Evolutionary conservation across 2,888 invertebrate genomes (phyloP).

Genomic region (Orthonevra nobilis): DNA sequence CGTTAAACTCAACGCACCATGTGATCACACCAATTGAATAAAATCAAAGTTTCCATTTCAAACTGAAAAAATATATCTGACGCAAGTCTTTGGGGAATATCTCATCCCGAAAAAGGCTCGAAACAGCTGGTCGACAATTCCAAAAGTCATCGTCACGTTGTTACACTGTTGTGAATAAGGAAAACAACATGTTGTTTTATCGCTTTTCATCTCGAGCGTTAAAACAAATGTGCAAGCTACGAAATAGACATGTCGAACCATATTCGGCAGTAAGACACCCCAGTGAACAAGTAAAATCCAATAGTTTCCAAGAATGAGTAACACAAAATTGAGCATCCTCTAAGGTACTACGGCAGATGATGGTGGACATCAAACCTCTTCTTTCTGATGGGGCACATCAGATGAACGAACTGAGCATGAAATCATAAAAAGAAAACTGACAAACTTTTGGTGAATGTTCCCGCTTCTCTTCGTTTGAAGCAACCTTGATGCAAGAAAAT

Average conservation of each 20-base stretch:
- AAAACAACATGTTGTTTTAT: too few species aligned
- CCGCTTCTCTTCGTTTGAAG: not conserved
- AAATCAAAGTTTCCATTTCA: constrained; percentile 7
- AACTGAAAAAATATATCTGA: constrained; percentile 24
- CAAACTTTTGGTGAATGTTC: constrained; percentile 16
- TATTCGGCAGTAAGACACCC: too few species aligned
- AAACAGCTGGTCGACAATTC: constrained; percentile 18
- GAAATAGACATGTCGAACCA: too few species aligned
- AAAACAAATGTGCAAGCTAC: too few species aligned
- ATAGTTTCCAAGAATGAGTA: too few species aligned
- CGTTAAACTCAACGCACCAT: not conserved
- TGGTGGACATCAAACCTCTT: too few species aligned
- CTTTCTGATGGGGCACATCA: too few species aligned
- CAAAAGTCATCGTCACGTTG: constrained; percentile 13
- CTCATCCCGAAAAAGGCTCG: constrained; percentile 32
- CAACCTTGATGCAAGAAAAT: constrained; percentile 1
- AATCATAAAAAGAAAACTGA: too few species aligned
- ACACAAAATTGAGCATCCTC: too few species aligned
- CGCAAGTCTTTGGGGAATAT: constrained; percentile 50
- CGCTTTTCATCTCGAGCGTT: too few species aligned
- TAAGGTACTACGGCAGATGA: too few species aligned
- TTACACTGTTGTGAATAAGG: constrained; percentile 4
- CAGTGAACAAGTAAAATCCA: too few species aligned
- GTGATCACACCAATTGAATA: constrained; percentile 9
- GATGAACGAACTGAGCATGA: not conserved